phyloP scores from a whole-genome alignment of 2,888 invertebrate genomes.

The Dryobota labecula region DNA sequence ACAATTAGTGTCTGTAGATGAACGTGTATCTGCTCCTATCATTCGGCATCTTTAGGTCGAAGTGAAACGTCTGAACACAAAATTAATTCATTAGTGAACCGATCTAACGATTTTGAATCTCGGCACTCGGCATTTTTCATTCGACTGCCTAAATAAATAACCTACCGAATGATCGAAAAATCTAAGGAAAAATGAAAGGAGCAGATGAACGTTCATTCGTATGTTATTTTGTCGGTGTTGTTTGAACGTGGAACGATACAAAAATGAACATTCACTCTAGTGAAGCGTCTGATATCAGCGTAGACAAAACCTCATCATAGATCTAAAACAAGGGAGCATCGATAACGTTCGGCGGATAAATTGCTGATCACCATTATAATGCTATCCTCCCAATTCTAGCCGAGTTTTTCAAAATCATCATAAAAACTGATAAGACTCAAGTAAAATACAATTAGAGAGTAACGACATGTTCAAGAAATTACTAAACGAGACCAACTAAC shows the following conservation, averaged over 20 bases:
- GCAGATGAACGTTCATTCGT: background rate
- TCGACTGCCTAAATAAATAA: background rate
- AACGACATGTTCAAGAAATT: background rate
- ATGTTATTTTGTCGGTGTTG: no score
- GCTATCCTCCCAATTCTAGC: background rate
- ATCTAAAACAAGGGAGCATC: background rate
- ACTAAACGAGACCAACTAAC: constrained; percentile 6
- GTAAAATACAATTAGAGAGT: constrained; percentile 7
- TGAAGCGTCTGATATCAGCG: background rate
- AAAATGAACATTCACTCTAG: background rate
- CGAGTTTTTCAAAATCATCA: background rate
- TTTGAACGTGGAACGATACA: background rate
- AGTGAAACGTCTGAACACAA: background rate
- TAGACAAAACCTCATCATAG: background rate
- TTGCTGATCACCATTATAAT: background rate
- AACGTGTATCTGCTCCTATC: background rate
- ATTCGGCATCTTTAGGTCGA: background rate
- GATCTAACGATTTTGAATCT: background rate
- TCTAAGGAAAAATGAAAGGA: background rate
- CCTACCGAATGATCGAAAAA: background rate
- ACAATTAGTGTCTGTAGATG: constrained; percentile 12
- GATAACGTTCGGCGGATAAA: background rate
- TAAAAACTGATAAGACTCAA: background rate
- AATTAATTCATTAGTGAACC: background rate
- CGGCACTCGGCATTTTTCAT: background rate